Conservation (phyloP, 1,140 invertebrate species). For the Tetranychus urticae region DNA sequence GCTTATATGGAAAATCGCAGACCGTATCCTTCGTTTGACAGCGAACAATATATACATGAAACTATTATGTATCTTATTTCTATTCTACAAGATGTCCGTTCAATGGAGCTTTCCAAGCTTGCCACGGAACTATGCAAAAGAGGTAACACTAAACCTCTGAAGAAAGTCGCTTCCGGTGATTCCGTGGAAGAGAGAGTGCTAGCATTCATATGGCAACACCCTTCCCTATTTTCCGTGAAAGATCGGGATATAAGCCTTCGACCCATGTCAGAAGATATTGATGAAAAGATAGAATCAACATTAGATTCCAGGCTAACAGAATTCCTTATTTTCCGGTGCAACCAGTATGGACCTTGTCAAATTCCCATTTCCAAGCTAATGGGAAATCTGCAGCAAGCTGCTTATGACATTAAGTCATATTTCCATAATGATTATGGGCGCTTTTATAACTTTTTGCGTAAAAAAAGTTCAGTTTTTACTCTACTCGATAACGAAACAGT, state of each 20-base stretch:
- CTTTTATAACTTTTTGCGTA: background rate
- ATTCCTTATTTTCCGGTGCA: background rate
- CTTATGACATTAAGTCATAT: background rate
- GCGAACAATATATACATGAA: background rate
- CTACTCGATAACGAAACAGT: background rate
- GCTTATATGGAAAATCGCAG: too few species aligned
- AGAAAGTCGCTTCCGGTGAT: background rate
- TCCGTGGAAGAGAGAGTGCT: background rate
- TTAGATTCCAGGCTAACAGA: background rate
- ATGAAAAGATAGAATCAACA: background rate
- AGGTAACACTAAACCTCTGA: background rate
- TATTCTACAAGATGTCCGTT: background rate
- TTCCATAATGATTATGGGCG: background rate
- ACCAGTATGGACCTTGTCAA: background rate
- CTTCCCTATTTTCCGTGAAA: background rate
- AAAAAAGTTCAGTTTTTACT: background rate
- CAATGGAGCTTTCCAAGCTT: background rate
- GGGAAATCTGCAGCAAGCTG: background rate
- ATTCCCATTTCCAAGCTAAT: background rate
- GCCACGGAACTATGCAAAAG: background rate
- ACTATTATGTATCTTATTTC: background rate
- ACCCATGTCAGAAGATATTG: background rate
- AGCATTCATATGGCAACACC: slow-evolving; percentile 1
- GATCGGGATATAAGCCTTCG: background rate
- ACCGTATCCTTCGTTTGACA: background rate